Evolutionary conservation across 2,888 invertebrate species (phyloP).

Genomic region (Schizotus pectinicornis): DNA sequence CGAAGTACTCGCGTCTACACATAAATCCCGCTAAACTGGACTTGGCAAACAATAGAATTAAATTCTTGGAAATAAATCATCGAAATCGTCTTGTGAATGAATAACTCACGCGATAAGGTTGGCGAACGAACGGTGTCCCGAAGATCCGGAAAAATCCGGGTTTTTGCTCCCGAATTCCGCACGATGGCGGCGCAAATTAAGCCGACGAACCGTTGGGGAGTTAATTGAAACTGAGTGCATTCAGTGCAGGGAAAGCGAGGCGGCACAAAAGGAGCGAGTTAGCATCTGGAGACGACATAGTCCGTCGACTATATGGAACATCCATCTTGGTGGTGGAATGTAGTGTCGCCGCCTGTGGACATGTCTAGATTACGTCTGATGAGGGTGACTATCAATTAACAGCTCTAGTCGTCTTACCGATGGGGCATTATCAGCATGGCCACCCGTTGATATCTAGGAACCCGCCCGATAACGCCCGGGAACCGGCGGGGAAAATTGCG

Average conservation of each 20-base stretch:
- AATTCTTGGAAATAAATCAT: conserved; percentile 40
- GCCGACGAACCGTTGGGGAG: background rate
- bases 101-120: background rate
- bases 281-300: conserved; percentile 25
- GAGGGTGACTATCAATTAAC: conserved; percentile 43
- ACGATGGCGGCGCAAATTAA: no score
- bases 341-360: conserved; percentile 32
- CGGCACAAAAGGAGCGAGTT: conserved; percentile 16
- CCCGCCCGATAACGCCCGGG: conserved; percentile 1
- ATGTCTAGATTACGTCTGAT: conserved; percentile 35
- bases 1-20: conserved; percentile 39
- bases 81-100: conserved; percentile 18
- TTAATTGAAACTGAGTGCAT: conserved; percentile 25
- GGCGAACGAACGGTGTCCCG: no score
- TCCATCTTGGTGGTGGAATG: conserved; percentile 30
- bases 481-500: background rate
- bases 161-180: no score
- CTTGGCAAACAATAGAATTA: conserved; percentile 43
- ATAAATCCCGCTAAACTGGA: conserved; percentile 41
- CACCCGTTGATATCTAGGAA: conserved; percentile 31
- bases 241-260: conserved; percentile 9
- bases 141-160: no score
- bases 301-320: conserved; percentile 21
- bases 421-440: conserved; percentile 32
- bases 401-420: conserved; percentile 31